These are phyloP conservation scores for Cheumatopsyche charites DNA, from an alignment of 1,140 invertebrate genomes.

Conservation along the genomic window DNA sequence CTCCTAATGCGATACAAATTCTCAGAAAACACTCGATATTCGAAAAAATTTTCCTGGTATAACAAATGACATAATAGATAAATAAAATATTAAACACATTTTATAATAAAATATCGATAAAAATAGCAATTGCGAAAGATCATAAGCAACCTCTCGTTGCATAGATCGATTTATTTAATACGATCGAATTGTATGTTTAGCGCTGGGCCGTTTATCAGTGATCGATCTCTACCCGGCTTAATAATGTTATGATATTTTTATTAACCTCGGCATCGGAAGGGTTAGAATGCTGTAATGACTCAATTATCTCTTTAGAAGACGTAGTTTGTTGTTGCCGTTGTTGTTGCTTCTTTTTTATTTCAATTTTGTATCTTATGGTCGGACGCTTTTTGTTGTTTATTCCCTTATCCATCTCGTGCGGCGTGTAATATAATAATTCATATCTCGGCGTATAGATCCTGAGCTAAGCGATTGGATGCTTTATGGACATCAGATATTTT, in stretches of 20 bases:
- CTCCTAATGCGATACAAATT: too few species aligned
- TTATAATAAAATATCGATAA: not conserved
- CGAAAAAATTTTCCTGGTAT: too few species aligned
- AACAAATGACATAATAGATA: too few species aligned
- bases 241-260: slow-evolving; percentile 48
- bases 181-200: slow-evolving; percentile 2
- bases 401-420: slow-evolving; percentile 39
- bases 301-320: slow-evolving; percentile 48
- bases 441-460: slow-evolving; percentile 43
- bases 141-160: not conserved
- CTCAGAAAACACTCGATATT: too few species aligned
- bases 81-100: not conserved
- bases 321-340: slow-evolving; percentile 33
- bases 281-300: slow-evolving; percentile 48
- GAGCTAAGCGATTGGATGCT: slow-evolving; percentile 43
- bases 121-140: not conserved
- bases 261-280: slow-evolving; percentile 44
- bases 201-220: slow-evolving; percentile 1
- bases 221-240: slow-evolving; percentile 25
- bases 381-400: slow-evolving; percentile 21
- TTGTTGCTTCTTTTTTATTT: slow-evolving; percentile 15
- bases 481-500: slow-evolving; percentile 28
- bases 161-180: slow-evolving; percentile 4
- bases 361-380: too few species aligned
- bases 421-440: slow-evolving; percentile 48